A percentile compares a stretch with the other conserved stretches of the same genome.
Conservation (phyloP, 2,888 invertebrate species). For the Protula sp. region DNA sequence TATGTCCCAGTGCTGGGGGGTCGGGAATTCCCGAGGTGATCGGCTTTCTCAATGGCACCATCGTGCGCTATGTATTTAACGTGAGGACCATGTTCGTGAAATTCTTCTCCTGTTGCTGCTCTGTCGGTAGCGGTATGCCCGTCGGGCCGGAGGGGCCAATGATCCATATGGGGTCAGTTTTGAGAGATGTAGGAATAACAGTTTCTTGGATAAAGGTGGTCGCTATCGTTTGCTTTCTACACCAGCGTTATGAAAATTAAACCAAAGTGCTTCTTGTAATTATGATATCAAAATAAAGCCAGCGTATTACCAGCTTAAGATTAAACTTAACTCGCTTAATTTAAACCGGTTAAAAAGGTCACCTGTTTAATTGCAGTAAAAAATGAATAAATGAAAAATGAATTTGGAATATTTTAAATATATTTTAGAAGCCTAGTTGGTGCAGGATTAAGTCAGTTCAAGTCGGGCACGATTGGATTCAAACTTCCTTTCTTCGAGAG, state of each 20-base stretch:
- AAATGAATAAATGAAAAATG: no score
- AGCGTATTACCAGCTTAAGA: no score
- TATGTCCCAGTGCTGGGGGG: conserved; percentile 20
- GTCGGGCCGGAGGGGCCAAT: conserved; percentile 49
- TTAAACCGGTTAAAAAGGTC: no score
- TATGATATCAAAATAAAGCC: no score
- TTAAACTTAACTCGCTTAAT: no score
- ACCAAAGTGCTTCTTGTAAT: no score
- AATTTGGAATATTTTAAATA: no score
- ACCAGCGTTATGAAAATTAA: no score
- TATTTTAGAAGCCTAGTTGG: conserved; percentile 14
- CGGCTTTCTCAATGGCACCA: conserved; percentile 25
- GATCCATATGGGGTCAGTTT: neutral
- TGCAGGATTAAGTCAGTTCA: conserved; percentile 22
- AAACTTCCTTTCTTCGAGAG: conserved; percentile 21
- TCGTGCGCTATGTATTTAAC: conserved; percentile 24
- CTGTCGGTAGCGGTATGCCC: conserved; percentile 54
- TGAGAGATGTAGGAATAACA: no score
- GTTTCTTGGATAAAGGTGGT: no score
- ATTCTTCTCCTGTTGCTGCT: conserved; percentile 34
- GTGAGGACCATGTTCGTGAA: conserved; percentile 22
- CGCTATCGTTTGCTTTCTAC: no score
- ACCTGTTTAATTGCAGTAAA: no score
- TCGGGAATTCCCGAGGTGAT: conserved; percentile 24
- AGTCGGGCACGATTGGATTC: conserved; percentile 16